Base-by-base conservation (phyloP, 2,797 vertebrate genomes). In the Tarsius wallacei region DNA sequence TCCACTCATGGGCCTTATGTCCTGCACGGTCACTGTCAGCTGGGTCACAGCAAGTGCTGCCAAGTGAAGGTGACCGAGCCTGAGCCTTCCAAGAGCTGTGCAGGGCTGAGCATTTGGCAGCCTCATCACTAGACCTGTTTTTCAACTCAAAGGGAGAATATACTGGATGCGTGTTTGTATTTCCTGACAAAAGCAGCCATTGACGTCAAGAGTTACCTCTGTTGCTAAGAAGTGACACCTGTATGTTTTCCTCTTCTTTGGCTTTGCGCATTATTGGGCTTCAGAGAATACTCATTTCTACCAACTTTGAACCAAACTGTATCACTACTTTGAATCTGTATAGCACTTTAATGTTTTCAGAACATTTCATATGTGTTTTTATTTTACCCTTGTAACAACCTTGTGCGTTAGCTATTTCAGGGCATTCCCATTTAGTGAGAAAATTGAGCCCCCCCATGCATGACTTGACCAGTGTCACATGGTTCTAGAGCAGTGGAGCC, bases 61-160 rank as follows among this genome's bases (percentile, higher is more conserved):
- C 49, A 19, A 15, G 0, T 13, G 2, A 5, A 13, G 49, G 59
- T 42, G 3, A 61, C 42, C 0, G 12, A 26, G 92, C 76, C 84
- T 70, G 66, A 22, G 33, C 85, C 31, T 70, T 76, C 74, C 5
- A 22, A 36, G 88, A n/a, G 59, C 66, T 26, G n/a, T 57, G 42
- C 31, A 59, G 64, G 77, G 51, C 94, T 5, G 33, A n/a, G 42
- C 14, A 2, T 76, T 15, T 47, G 73, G 87, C 57, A 71, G 57
- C 90, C 86, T 88, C 0, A 6, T 87, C 61, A 42, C 76, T 42
- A 33, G 94, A 97, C 95, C 96, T 93, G 97, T 91, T 98, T 96
- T 95, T 94, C 95, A 68, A 55, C 97, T 81, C 28, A 51, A 63
- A 77, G 85, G 95, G 87, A 74, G 76, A 90, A 57, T 64, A 53